A percentile compares a stretch with the other conserved stretches of the same genome.
These are phyloP conservation scores for Parochlus steinenii DNA, from an alignment of 2,888 invertebrate genomes.

Conservation along the genomic window DNA sequence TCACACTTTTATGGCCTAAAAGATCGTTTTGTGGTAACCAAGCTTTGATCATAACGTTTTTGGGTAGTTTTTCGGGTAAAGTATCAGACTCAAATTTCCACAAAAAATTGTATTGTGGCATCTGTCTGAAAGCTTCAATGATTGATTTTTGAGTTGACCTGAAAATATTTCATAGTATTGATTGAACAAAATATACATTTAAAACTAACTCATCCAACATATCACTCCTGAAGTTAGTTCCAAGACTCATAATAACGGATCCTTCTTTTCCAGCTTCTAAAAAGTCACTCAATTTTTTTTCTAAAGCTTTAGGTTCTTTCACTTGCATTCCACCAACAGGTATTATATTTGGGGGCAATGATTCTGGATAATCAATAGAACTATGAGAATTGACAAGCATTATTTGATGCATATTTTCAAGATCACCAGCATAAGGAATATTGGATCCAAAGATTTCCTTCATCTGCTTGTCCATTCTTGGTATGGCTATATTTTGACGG, in stretches of 20 bases:
- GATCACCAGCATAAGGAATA: constrained; percentile 16
- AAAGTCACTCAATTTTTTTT: constrained; percentile 19
- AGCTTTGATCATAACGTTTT: constrained; percentile 29
- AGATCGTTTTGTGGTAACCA: constrained; percentile 37
- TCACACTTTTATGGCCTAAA: constrained; percentile 19
- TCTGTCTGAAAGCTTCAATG: constrained; percentile 18
- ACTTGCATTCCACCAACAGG: constrained; percentile 28
- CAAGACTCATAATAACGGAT: constrained; percentile 23
- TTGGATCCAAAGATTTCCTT: constrained; percentile 15
- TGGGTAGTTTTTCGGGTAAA: constrained; percentile 20
- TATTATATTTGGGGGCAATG: constrained; percentile 25
- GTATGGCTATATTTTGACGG: constrained; percentile 15
- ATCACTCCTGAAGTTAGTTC: constrained; percentile 20
- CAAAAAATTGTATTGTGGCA: constrained; percentile 24
- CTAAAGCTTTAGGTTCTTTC: constrained; percentile 18
- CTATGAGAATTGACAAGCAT: constrained; percentile 24
- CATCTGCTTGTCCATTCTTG: constrained; percentile 17
- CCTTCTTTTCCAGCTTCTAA: constrained; percentile 21
- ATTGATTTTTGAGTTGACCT: too few relatives aligned
- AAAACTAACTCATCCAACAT: constrained; percentile 5
- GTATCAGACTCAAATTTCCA: constrained; percentile 24
- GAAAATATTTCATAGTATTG: too few relatives aligned
- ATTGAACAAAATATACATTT: neutral
- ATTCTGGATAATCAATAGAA: constrained; percentile 21
- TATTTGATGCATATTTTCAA: constrained; percentile 18